phyloP scores from a whole-genome alignment of 92 coral and sea anemone genomes.

The Parazoanthus darwini region DNA sequence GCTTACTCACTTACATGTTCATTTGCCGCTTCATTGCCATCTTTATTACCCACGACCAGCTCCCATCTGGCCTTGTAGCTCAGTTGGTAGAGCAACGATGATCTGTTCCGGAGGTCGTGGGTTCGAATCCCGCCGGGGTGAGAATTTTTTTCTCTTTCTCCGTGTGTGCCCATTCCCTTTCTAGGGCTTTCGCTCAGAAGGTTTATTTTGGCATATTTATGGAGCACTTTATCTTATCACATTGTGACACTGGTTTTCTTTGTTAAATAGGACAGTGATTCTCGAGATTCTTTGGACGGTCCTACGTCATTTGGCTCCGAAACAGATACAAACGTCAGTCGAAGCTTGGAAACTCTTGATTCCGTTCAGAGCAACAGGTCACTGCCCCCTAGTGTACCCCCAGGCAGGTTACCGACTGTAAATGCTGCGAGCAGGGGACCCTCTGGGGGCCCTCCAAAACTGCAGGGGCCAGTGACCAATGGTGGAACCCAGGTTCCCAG shows the following conservation, averaged over 20 bases:
- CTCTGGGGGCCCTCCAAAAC: neutral
- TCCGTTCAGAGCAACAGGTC: constrained; percentile 22
- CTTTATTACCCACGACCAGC: too few species aligned
- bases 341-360: constrained; percentile 39
- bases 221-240: too few species aligned
- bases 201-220: too few species aligned
- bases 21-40: too few species aligned
- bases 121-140: too few species aligned
- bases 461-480: constrained; percentile 20
- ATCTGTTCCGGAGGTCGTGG: too few species aligned
- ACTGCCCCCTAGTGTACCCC: neutral
- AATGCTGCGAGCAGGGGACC: neutral
- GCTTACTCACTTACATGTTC: too few species aligned
- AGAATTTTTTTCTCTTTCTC: too few species aligned
- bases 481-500: constrained; percentile 43
- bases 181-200: too few species aligned
- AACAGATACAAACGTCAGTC: constrained; percentile 27
- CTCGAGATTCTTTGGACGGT: constrained; percentile 25
- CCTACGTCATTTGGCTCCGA: constrained; percentile 19
- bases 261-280: constrained; percentile 10
- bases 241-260: neutral
- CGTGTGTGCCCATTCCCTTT: too few species aligned
- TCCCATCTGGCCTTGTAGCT: too few species aligned
- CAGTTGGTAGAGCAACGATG: too few species aligned
- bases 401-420: constrained; percentile 7